Evolutionary conservation across 2,888 invertebrate genomes (phyloP).

Genomic region (Brachylomia viminalis): DNA sequence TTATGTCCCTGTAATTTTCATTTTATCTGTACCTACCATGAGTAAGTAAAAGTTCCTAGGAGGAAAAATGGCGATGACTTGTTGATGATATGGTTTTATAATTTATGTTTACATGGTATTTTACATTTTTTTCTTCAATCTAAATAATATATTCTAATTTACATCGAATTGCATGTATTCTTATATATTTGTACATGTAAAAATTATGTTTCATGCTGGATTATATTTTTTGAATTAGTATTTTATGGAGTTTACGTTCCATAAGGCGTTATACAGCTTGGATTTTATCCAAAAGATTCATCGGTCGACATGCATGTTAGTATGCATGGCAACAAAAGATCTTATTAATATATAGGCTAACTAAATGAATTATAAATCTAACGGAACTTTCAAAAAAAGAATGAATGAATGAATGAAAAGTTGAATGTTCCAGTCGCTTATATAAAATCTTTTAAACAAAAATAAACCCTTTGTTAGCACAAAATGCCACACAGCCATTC

Average conservation of each 20-base stretch:
- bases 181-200: too few relatives aligned
- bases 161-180: too few relatives aligned
- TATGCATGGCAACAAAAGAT: background rate
- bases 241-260: background rate
- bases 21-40: conserved; percentile 7
- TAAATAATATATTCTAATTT: too few relatives aligned
- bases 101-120: too few relatives aligned
- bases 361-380: background rate
- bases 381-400: too few relatives aligned
- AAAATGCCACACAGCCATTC: background rate
- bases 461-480: background rate
- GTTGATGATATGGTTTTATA: background rate
- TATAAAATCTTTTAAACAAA: too few relatives aligned
- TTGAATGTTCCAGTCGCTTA: too few relatives aligned
- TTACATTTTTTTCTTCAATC: too few relatives aligned
- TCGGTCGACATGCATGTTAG: background rate
- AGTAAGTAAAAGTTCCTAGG: background rate
- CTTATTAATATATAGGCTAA: background rate
- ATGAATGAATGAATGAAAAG: too few relatives aligned
- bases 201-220: too few relatives aligned
- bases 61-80: background rate
- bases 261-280: background rate
- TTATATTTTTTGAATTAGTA: too few relatives aligned
- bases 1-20: conserved; percentile 28
- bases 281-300: background rate